phyloP scores from a whole-genome alignment of 1,140 invertebrate species.

The Papilio polytes region DNA sequence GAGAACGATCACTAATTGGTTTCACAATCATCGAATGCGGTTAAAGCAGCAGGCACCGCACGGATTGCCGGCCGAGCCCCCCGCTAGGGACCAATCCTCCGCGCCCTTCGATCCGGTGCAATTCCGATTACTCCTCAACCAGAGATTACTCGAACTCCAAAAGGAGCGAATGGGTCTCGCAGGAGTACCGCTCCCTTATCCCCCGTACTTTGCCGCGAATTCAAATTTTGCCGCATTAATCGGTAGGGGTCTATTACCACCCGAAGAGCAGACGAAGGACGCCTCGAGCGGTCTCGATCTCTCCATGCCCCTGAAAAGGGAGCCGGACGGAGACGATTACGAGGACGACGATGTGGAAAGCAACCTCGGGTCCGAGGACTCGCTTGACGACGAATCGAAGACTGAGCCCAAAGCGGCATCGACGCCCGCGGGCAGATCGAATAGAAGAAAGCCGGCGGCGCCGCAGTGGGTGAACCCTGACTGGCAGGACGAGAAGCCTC shows the following conservation, averaged over 20 bases:
- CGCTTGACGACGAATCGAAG: constrained; percentile 85
- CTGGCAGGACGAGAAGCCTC: constrained; percentile 89
- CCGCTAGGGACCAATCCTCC: constrained; percentile 87
- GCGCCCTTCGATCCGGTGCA: constrained; percentile 95
- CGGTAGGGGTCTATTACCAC: constrained; percentile 85
- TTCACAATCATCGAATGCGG: constrained; percentile 99
- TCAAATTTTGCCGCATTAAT: constrained; percentile 89
- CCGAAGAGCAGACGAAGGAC: constrained; percentile 87
- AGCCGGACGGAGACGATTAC: constrained; percentile 89
- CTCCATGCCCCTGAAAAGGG: constrained; percentile 91
- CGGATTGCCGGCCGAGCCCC: constrained; percentile 87
- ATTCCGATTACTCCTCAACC: constrained; percentile 94
- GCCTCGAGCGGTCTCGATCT: constrained; percentile 92
- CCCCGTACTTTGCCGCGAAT: constrained; percentile 90
- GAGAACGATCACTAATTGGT: constrained; percentile 99
- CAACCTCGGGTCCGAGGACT: constrained; percentile 91
- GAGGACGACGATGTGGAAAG: constrained; percentile 90
- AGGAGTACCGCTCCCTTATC: constrained; percentile 89
- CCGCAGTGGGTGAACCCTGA: constrained; percentile 99
- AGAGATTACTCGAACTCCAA: constrained; percentile 93
- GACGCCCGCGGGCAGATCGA: constrained; percentile 84
- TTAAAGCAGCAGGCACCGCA: constrained; percentile 95
- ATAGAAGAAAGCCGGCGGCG: constrained; percentile 94
- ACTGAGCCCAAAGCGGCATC: constrained; percentile 75
- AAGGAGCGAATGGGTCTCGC: constrained; percentile 91